Evolutionary conservation across 2,113 vertebrate species (phyloP).

Genomic region (Petroica traversi): DNA sequence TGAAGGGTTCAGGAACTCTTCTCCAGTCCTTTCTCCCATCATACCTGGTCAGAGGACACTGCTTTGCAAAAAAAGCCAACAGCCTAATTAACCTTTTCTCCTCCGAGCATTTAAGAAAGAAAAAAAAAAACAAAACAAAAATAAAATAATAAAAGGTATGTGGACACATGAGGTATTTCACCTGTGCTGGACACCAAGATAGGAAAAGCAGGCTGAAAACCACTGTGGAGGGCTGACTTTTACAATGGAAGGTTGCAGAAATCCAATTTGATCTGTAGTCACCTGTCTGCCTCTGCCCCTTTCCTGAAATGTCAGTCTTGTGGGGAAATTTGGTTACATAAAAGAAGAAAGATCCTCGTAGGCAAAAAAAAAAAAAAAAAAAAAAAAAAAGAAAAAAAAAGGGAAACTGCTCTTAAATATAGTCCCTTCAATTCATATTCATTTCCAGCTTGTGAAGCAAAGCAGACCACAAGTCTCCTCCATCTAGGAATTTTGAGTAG

Average conservation of each 20-base stretch:
- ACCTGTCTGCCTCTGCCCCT: slow-evolving; percentile 70
- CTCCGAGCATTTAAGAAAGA: background rate
- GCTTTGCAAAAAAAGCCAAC: background rate
- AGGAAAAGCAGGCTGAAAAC: slow-evolving; percentile 27
- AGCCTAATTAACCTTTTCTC: background rate
- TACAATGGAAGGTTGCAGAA: slow-evolving; percentile 71
- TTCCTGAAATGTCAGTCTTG: slow-evolving; percentile 75
- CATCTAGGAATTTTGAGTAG: slow-evolving; percentile 46
- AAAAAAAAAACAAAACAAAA: background rate
- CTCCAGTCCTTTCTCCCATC: background rate
- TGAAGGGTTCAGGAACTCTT: too few relatives aligned
- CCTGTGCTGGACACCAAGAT: background rate
- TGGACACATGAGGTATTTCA: background rate
- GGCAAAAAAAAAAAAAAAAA: slow-evolving; percentile 34
- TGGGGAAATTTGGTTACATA: slow-evolving; percentile 59
- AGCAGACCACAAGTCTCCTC: background rate
- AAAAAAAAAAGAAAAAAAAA: slow-evolving; percentile 19
- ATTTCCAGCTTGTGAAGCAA: background rate
- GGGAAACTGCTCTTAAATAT: background rate
- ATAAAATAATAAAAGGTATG: background rate
- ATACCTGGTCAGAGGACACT: background rate
- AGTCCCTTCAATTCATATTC: slow-evolving; percentile 37
- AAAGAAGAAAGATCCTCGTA: slow-evolving; percentile 57
- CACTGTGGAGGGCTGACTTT: slow-evolving; percentile 64
- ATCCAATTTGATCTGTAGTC: slow-evolving; percentile 77